Evolutionary conservation across 2,888 invertebrate species (phyloP).

Genomic region (Teleiodes luculella): DNA sequence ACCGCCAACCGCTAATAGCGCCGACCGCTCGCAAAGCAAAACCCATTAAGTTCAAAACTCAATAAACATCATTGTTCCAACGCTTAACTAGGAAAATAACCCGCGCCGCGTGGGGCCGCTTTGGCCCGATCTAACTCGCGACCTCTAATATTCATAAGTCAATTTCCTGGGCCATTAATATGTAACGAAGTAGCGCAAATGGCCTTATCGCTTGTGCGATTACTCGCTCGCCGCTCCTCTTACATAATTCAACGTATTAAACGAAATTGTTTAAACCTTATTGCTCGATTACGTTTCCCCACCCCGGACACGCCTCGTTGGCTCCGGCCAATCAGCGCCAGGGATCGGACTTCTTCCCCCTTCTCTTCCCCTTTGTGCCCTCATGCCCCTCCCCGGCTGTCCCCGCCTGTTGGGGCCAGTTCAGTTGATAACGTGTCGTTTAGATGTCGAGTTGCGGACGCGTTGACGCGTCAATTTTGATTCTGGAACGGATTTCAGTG

Average conservation of each 20-base stretch:
- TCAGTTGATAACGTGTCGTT: slow-evolving; percentile 46
- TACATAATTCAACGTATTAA: slow-evolving; percentile 80
- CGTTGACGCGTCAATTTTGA: slow-evolving; percentile 35
- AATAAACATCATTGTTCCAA: slow-evolving; percentile 73
- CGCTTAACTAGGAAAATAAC: slow-evolving; percentile 74
- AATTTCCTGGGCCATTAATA: slow-evolving; percentile 79
- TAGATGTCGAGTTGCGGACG: slow-evolving; percentile 42
- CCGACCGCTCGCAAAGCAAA: slow-evolving; percentile 34
- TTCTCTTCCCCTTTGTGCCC: slow-evolving; percentile 38
- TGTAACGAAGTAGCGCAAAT: slow-evolving; percentile 79
- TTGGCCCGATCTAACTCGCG: slow-evolving; percentile 67
- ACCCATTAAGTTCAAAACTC: slow-evolving; percentile 71
- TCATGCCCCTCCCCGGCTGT: slow-evolving; percentile 50
- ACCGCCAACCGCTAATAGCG: slow-evolving; percentile 8
- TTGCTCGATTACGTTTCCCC: slow-evolving; percentile 78
- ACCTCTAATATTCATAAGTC: slow-evolving; percentile 79
- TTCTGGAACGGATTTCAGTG: slow-evolving; percentile 45
- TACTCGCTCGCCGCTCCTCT: slow-evolving; percentile 77
- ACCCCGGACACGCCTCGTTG: slow-evolving; percentile 72
- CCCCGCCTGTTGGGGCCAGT: slow-evolving; percentile 29
- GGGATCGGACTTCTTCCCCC: slow-evolving; percentile 35
- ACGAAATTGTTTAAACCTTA: slow-evolving; percentile 80
- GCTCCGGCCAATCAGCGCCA: slow-evolving; percentile 59
- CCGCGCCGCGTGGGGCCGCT: slow-evolving; percentile 66
- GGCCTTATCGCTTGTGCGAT: slow-evolving; percentile 79